These are phyloP conservation scores for Brachionus sp. DNA, from an alignment of 1,140 invertebrate genomes.

Conservation along the genomic window DNA sequence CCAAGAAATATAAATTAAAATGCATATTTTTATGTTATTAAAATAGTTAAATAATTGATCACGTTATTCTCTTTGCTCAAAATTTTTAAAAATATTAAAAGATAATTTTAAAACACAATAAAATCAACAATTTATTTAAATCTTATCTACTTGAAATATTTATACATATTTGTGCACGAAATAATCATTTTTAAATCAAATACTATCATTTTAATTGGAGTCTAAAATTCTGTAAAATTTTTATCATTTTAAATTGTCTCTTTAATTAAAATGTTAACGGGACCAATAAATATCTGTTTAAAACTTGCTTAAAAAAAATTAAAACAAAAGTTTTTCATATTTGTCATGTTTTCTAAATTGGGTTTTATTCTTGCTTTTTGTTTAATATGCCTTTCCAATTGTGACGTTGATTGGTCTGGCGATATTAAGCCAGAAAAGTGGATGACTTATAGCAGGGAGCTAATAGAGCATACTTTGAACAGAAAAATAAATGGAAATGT, in stretches of 20 bases:
- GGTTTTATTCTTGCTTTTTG: neutral
- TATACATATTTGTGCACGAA: neutral
- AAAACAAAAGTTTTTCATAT: neutral
- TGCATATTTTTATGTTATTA: neutral
- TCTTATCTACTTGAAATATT: neutral
- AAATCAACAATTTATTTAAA: neutral
- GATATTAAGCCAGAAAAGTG: conserved; percentile 22
- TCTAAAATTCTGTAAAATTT: neutral
- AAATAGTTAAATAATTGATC: neutral
- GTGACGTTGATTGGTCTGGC: conserved; percentile 4
- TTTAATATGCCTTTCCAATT: neutral
- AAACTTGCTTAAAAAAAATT: neutral
- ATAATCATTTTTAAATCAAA: neutral
- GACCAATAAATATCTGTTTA: neutral
- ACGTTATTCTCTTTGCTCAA: neutral
- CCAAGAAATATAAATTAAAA: neutral
- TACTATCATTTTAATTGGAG: neutral
- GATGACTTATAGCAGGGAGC: neutral
- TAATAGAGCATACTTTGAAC: neutral
- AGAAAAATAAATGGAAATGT: conserved; percentile 47
- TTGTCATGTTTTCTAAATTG: neutral
- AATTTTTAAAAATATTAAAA: neutral
- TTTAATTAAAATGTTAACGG: neutral
- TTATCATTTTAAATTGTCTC: neutral
- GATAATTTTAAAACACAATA: neutral